These are phyloP conservation scores for Pomacea canaliculata DNA, from an alignment of 2,888 invertebrate genomes.

Conservation along the genomic window DNA sequence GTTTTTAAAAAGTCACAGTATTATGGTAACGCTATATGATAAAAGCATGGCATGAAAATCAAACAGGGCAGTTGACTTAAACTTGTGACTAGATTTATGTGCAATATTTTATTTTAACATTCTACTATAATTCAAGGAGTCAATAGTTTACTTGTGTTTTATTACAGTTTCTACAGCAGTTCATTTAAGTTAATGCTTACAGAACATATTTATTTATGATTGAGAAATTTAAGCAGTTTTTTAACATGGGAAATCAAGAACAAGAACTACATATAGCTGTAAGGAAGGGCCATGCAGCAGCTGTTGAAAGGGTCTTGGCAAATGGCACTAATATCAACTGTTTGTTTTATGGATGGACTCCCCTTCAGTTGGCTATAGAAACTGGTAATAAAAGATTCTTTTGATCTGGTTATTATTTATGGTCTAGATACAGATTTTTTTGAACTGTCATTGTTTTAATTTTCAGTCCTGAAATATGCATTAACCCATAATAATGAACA, in stretches of 20 bases:
- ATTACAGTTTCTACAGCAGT: no score
- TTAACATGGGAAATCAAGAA: constrained; percentile 34
- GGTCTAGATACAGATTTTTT: not conserved
- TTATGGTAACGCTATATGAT: no score
- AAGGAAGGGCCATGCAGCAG: constrained; percentile 40
- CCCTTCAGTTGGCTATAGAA: constrained; percentile 50
- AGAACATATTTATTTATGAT: not conserved
- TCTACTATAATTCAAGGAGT: no score
- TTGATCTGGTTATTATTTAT: not conserved
- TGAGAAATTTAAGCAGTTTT: not conserved
- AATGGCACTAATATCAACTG: constrained; percentile 47
- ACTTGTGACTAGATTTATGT: no score
- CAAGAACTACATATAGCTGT: constrained; percentile 52
- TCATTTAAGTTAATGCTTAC: not conserved
- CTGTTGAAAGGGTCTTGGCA: constrained; percentile 37
- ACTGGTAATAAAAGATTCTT: constrained; percentile 34
- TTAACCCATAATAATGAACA: no score
- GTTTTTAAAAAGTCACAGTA: no score
- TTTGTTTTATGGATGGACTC: constrained; percentile 56
- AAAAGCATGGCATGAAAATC: no score
- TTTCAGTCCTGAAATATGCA: no score
- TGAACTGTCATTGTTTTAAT: no score
- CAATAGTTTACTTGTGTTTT: no score
- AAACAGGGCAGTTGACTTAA: no score
- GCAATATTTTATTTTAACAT: no score